A percentile compares a stretch with the other conserved stretches of the same genome.
These are phyloP conservation scores for Nautilus pompilius DNA, from an alignment of 1,140 invertebrate genomes.

Conservation along the genomic window DNA sequence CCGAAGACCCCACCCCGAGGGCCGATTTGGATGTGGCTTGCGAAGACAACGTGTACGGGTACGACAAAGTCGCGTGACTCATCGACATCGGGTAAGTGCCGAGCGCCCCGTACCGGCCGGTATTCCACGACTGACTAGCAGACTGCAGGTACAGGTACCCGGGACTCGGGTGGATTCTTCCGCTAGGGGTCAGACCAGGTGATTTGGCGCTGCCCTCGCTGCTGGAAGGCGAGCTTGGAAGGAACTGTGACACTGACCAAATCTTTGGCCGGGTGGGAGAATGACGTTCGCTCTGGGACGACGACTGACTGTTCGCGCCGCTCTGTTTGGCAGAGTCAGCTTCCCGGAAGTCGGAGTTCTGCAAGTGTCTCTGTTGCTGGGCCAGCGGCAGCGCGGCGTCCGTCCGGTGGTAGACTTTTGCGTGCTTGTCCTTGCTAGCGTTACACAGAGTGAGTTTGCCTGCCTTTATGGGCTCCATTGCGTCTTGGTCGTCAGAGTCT, in stretches of 20 bases:
- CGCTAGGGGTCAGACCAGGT: not conserved
- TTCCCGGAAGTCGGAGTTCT: no score
- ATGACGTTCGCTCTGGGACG: not conserved
- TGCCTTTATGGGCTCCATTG: not conserved
- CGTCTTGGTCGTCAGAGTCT: not conserved
- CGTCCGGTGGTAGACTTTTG: no score
- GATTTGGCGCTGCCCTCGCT: conserved; percentile 4
- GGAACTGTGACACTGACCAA: conserved; percentile 30
- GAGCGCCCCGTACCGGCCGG: conserved; percentile 19
- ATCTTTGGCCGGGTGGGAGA: conserved; percentile 24
- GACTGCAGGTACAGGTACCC: conserved; percentile 23
- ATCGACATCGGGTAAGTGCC: conserved; percentile 29
- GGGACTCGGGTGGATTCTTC: conserved; percentile 12
- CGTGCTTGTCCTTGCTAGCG: no score
- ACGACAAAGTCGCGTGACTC: conserved; percentile 35
- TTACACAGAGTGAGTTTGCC: no score
- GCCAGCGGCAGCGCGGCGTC: no score
- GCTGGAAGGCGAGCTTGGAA: conserved; percentile 16
- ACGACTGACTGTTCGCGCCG: no score
- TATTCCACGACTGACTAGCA: conserved; percentile 17
- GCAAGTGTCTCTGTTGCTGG: no score
- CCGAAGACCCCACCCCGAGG: conserved; percentile 11
- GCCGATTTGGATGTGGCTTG: conserved; percentile 23
- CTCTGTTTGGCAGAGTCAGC: no score
- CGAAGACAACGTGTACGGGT: conserved; percentile 36